phyloP scores from a whole-genome alignment of 2,797 vertebrate genomes.

The Cheracebus regulus region DNA sequence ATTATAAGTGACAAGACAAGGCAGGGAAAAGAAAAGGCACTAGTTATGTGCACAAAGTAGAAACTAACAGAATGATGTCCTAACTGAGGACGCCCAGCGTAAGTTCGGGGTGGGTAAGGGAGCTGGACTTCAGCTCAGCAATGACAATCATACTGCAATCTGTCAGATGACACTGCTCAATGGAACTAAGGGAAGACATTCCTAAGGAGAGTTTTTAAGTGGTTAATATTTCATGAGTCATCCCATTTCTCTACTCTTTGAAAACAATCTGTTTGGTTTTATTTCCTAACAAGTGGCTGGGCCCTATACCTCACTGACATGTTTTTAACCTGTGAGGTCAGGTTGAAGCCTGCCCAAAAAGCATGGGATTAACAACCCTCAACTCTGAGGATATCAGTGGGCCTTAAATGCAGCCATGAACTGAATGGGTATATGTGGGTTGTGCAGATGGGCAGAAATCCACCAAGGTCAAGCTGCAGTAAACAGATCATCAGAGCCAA shows the following conservation, averaged over 20 bases:
- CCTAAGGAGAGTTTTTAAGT: background rate
- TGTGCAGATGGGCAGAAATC: background rate
- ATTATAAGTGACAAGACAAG: background rate
- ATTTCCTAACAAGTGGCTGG: background rate
- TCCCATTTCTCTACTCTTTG: constrained; percentile 61
- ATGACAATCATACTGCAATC: constrained; percentile 36
- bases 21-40: background rate
- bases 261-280: constrained; percentile 68
- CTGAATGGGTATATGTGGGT: background rate
- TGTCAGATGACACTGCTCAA: constrained; percentile 25
- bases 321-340: background rate
- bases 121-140: constrained; percentile 61
- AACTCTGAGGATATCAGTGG: background rate
- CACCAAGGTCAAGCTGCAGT: background rate
- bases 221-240: constrained; percentile 61
- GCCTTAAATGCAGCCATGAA: background rate
- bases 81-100: background rate
- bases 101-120: constrained; percentile 52
- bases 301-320: background rate
- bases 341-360: background rate
- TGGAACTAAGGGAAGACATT: constrained; percentile 58
- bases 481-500: background rate
- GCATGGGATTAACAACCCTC: rapidly evolving
- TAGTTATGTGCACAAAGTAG: rapidly evolving
- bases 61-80: background rate